Percentiles rank a stretch among this genome's conserved stretches.
These are phyloP conservation scores for Metallyticus violacea DNA, from an alignment of 2,888 invertebrate genomes.

Conservation along the genomic window DNA sequence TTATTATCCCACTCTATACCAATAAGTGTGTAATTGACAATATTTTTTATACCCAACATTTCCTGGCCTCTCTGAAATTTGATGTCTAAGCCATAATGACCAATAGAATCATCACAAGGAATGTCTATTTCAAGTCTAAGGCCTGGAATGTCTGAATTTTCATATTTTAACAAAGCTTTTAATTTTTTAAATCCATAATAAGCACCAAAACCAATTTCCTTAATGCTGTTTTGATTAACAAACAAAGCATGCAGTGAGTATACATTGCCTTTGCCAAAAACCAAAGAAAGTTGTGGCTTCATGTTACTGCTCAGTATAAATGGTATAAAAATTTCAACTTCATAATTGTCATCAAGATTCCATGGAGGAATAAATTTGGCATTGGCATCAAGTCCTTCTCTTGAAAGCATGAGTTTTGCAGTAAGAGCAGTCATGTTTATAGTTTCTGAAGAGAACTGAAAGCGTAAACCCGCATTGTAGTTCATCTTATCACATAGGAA, in stretches of 20 bases:
- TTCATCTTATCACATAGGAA: neutral
- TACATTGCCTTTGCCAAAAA: constrained; percentile 22
- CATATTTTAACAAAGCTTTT: constrained; percentile 22
- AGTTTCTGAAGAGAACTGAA: constrained; percentile 1
- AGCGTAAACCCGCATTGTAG: neutral
- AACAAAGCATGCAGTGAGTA: constrained; percentile 25
- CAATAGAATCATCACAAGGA: constrained; percentile 25
- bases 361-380: constrained; percentile 11
- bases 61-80: constrained; percentile 28
- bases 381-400: neutral
- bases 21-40: constrained; percentile 23
- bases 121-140: constrained; percentile 28
- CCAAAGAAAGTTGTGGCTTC: constrained; percentile 21
- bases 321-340: constrained; percentile 17
- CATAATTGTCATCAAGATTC: constrained; percentile 2
- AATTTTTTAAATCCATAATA: constrained; percentile 20
- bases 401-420: neutral
- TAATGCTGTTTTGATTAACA: constrained; percentile 3
- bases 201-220: constrained; percentile 20
- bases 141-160: constrained; percentile 19
- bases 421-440: neutral
- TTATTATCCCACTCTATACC: constrained; percentile 36
- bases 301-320: constrained; percentile 19
- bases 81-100: constrained; percentile 32
- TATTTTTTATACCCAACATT: constrained; percentile 32